Conservation (phyloP, 2,888 invertebrate genomes). For the Pocota personata region DNA sequence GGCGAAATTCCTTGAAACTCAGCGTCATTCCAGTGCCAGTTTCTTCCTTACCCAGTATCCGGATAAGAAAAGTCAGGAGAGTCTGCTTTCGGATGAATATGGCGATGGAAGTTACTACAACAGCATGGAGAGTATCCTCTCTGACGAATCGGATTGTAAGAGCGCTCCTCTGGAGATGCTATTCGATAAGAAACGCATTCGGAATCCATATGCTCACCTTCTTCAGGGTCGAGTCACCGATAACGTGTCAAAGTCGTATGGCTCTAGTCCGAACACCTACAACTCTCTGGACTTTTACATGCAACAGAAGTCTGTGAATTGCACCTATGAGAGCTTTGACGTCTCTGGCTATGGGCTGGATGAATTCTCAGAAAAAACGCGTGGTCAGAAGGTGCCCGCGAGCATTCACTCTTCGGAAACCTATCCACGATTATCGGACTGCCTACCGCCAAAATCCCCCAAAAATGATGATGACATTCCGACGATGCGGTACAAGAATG, state of each 20-base stretch:
- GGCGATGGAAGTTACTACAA: slow-evolving; percentile 87
- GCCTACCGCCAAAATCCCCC: slow-evolving; percentile 68
- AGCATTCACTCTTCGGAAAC: slow-evolving; percentile 80
- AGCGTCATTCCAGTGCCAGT: slow-evolving; percentile 89
- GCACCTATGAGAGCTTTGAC: slow-evolving; percentile 82
- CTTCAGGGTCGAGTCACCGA: slow-evolving; percentile 84
- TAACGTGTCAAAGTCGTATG: slow-evolving; percentile 85
- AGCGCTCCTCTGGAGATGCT: slow-evolving; percentile 90
- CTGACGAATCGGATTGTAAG: slow-evolving; percentile 91
- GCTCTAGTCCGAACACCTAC: slow-evolving; percentile 86
- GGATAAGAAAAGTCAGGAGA: slow-evolving; percentile 88
- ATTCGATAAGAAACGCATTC: slow-evolving; percentile 82
- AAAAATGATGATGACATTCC: slow-evolving; percentile 80
- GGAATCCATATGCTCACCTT: slow-evolving; percentile 67
- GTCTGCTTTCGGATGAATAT: slow-evolving; percentile 88
- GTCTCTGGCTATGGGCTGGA: slow-evolving; percentile 81
- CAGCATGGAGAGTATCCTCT: slow-evolving; percentile 91
- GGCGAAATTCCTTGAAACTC: slow-evolving; percentile 84
- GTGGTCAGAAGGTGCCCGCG: slow-evolving; percentile 23
- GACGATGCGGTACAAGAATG: slow-evolving; percentile 80
- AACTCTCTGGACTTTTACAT: slow-evolving; percentile 85
- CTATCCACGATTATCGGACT: slow-evolving; percentile 78
- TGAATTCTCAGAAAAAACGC: slow-evolving; percentile 75
- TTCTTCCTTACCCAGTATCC: slow-evolving; percentile 88
- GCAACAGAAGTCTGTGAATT: slow-evolving; percentile 77